These are phyloP conservation scores for Andrena haemorrhoa DNA, from an alignment of 2,888 invertebrate genomes.

Conservation along the genomic window DNA sequence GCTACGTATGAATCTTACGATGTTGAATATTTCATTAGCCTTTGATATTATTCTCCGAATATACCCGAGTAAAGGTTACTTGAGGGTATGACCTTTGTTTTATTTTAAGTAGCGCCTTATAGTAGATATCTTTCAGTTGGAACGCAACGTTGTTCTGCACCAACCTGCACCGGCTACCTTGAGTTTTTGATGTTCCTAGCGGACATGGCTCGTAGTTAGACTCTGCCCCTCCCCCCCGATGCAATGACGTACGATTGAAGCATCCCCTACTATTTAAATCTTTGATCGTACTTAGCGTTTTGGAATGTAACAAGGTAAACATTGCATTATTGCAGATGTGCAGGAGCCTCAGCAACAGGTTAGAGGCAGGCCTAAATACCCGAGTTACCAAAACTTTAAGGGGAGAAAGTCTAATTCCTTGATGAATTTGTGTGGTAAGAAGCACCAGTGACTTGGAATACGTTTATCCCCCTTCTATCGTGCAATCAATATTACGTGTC, in stretches of 20 bases:
- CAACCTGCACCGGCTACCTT: constrained; percentile 79
- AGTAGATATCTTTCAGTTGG: constrained; percentile 79
- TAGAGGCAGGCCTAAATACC: constrained; percentile 93
- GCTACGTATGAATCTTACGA: constrained; percentile 65
- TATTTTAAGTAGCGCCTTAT: constrained; percentile 73
- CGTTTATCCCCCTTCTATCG: constrained; percentile 74
- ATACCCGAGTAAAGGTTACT: constrained; percentile 61
- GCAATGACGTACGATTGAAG: constrained; percentile 75
- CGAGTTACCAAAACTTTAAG: constrained; percentile 95
- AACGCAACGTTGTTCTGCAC: constrained; percentile 82
- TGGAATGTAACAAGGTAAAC: constrained; percentile 86
- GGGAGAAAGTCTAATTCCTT: constrained; percentile 96
- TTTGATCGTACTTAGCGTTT: constrained; percentile 72
- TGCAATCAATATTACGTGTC: constrained; percentile 71
- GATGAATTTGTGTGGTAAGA: constrained; percentile 98
- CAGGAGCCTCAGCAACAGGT: constrained; percentile 92
- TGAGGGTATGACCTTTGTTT: constrained; percentile 64
- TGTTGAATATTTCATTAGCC: constrained; percentile 66
- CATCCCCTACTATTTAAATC: constrained; percentile 71
- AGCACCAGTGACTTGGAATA: constrained; percentile 84
- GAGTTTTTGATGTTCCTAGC: constrained; percentile 75
- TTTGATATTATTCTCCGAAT: constrained; percentile 61
- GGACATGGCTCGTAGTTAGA: constrained; percentile 79
- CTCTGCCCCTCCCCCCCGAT: constrained; percentile 66
- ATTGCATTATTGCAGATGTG: constrained; percentile 93